Base-by-base conservation (phyloP, 1,140 invertebrate genomes). In the Melipona quadrifasciata region DNA sequence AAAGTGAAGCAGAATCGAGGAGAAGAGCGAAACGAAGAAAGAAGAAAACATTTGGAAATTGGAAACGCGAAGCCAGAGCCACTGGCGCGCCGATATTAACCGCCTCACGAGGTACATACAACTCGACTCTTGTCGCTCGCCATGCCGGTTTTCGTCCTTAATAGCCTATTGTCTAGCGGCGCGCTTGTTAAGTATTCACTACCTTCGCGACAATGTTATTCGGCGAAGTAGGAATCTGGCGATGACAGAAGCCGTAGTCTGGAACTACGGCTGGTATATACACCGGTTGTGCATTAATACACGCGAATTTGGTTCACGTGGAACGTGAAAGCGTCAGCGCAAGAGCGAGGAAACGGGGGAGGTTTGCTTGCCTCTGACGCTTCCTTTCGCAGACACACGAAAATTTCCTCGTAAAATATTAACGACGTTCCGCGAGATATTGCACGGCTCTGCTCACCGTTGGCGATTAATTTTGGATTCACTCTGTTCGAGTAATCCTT, bases 231-330 rank as follows among this genome's bases (percentile, higher is more conserved):
- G 27, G 27, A 72, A 73, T 53, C 82, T 57, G 70, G 11, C 31
- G 70, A 84, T 67, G 68, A 65, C 68, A 55, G 82, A 73, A 79
- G 55, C 82, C 82, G 24, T 73, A 68, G 57, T 80, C 67, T 80
- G 19, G 12, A 31, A 64, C 16, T n/a, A n/a, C 24, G 17, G 2
- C 5, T 16, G 39, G 19, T 31, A 27, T 24, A 34, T 11, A 19
- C 17, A 11, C 8, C 27, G 19, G 14, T n/a, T 55, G 19, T 34
- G 39, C 24, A 82, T 61, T 82, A 68, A n/a, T 27, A 16, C 24
- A 65, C 6, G 47, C 6, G 57, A 31, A 17, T 19, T 67, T n/a
- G 24, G 19, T 34, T 12, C 21, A 24, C 31, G 31, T 12, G 27
- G 39, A 53, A 55, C 19, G 19, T 12, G n/a, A 61, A 81, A 81